Evolutionary conservation across 2,888 invertebrate genomes (phyloP).

Genomic region (Heliconius charithonia): DNA sequence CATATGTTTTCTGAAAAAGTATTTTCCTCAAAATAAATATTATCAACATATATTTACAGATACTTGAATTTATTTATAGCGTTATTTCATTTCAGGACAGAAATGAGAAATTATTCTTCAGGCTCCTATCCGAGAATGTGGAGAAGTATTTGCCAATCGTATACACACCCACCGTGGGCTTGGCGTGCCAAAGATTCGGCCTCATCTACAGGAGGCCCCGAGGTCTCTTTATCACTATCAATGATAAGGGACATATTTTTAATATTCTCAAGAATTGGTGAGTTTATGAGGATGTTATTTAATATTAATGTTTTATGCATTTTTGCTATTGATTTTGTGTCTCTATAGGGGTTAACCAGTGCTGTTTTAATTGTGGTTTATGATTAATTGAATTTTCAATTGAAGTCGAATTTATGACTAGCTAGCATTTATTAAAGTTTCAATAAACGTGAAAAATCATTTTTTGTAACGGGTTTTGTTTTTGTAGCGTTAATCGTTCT

Average conservation of each 20-base stretch:
- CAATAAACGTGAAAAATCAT: not conserved
- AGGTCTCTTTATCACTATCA: conserved; percentile 97
- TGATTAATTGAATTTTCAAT: too few species aligned
- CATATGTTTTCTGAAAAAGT: not conserved
- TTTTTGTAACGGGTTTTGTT: not conserved
- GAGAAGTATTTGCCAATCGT: conserved; percentile 98
- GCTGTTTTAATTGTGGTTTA: too few species aligned
- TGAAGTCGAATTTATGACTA: too few species aligned
- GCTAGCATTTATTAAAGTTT: too few species aligned
- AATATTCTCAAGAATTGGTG: conserved; percentile 97
- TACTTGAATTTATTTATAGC: conserved; percentile 42
- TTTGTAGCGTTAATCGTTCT: too few species aligned
- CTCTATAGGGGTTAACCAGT: too few species aligned
- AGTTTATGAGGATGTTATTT: conserved; percentile 55
- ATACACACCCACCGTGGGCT: conserved; percentile 98
- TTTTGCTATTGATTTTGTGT: too few species aligned
- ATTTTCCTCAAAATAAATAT: not conserved
- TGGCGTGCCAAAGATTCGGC: conserved; percentile 98
- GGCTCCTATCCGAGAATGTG: conserved; percentile 95
- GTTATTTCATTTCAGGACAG: conserved; percentile 88
- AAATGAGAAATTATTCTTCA: conserved; percentile 98
- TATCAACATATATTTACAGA: conserved; percentile 26
- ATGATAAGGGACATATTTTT: conserved; percentile 96
- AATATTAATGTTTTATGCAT: too few species aligned
- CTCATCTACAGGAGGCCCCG: conserved; percentile 96